Evolutionary conservation across 2,888 invertebrate species (phyloP), one percentile per base, ranked within the genome.

Genomic region (Ornithoptera priamus): DNA sequence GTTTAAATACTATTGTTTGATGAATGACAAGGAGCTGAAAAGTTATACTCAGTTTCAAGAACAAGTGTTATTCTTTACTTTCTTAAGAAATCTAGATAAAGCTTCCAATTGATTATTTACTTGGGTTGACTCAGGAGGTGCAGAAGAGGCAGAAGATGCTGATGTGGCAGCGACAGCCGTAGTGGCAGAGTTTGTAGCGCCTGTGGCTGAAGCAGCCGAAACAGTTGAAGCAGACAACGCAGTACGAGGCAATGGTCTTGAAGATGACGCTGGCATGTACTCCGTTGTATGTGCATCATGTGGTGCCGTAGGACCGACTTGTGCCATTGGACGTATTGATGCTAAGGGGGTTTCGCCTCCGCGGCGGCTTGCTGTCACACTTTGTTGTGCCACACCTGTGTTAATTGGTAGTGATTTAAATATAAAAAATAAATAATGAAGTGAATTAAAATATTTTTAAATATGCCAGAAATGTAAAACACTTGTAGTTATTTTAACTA

Each of bases 241-340:
- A 67, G 96, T 95, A 65, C 93, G 90, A 0, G 93, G 92, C 71
- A 91, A 80, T 81, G 94, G 81, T 81, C 94, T 76, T 69, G 97
- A 96, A 39, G 97, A 97, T 2, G 97, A 97, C 0, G 97, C 96
- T 1, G 97, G 97, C 93, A 97, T 97, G 85, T 97, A 97, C 86
- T 97, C 97, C 0, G 96, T 96, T 69, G 89, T 87, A 80, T 92
- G 93, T 36, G 89, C 93, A 78, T 87, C 93, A 81, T 84, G 93
- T 70, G 95, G 95, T 66, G 95, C 96, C 60, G 96, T 96, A n/a
- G 97, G 97, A 62, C 97, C 93, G 68, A 97, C 96, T 64, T 96
- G 96, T 30, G 96, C 96, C 75, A 98, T 97, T 0, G 98, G 98
- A 53, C 98, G 94, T 79, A 99, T 98, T 77, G 98, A 98, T 24